Evolutionary conservation across 2,113 vertebrate species (phyloP).

Genomic region (Calypte anna): DNA sequence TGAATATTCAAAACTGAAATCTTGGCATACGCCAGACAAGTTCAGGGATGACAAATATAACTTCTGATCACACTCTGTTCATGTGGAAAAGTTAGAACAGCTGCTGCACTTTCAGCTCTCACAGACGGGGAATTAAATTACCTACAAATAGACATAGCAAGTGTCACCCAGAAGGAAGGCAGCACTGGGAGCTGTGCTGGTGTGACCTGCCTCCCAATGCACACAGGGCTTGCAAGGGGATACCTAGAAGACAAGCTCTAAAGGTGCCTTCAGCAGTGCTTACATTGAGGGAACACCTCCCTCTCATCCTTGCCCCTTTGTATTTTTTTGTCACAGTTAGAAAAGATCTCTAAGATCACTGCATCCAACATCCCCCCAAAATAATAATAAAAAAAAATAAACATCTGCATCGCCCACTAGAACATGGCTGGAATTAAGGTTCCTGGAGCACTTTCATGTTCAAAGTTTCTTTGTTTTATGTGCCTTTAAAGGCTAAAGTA

Average conservation of each 20-base stretch:
- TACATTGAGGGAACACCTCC: accelerated
- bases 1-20: neutral
- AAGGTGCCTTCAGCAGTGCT: neutral
- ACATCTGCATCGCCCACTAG: too few species aligned
- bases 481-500: neutral
- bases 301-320: neutral
- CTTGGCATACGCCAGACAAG: neutral
- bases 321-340: neutral
- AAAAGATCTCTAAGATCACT: too few species aligned
- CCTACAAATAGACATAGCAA: neutral
- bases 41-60: constrained; percentile 37
- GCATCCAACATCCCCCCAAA: too few species aligned
- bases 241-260: neutral
- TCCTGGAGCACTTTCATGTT: neutral
- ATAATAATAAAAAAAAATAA: too few species aligned
- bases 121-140: neutral
- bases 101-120: constrained; percentile 41
- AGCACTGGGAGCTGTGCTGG: neutral
- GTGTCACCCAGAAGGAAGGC: neutral
- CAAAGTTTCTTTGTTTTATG: neutral
- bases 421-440: neutral
- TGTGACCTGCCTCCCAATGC: neutral
- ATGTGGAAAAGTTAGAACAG: constrained; percentile 28
- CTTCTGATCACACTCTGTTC: neutral
- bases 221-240: neutral